Base-by-base conservation (phyloP, 2,113 vertebrate genomes). In the Clinocottus analis region DNA sequence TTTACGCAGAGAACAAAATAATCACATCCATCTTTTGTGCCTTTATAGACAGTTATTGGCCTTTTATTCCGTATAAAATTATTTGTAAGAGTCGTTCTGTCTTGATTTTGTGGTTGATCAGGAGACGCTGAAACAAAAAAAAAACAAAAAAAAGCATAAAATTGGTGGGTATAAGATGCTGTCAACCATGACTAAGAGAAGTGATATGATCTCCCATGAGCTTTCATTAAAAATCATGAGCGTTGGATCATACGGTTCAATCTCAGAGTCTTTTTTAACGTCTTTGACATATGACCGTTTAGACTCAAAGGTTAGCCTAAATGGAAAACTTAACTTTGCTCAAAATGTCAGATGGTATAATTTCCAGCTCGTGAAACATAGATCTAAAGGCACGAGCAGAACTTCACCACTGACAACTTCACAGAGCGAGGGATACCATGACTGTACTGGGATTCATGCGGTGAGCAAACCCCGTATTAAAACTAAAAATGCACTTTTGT, bases 401-500 rank as follows among this genome's bases (percentile, higher is more conserved):
- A 45, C 27, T 66, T 73, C 61, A 31, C 31, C 63, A 6, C 72
- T 49, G 67, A 53, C 75, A 63, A 60, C 81, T 81, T 58, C 10
- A 64, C 62, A 82, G 56, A 23, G 56, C 19, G 80, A 65, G 27
- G 64, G 29, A 77, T 21, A 6, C 19, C 12, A 4, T 45, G 74
- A 78, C 61, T 41, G 49, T 29, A 5, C 68, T 33, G 41, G 21
- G 47, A 72, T 14, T 16, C 1, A 27, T 56, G 53, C 53, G 11
- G 66, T 60, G 60, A 39, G 7, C 43, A 45, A 86, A 66, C 69
- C 73, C 14, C 73, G 59, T 65, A 77, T 86, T 82, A 90, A 82
- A 88, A 59, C 78, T 80, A 86, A 82, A 90, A 86, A 86, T 72
- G 68, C 68, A 75, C 73, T 75, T 87, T 72, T 80, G 79, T 62